Conservation (phyloP, 2,113 vertebrate genomes). For the Columba janthina region DNA sequence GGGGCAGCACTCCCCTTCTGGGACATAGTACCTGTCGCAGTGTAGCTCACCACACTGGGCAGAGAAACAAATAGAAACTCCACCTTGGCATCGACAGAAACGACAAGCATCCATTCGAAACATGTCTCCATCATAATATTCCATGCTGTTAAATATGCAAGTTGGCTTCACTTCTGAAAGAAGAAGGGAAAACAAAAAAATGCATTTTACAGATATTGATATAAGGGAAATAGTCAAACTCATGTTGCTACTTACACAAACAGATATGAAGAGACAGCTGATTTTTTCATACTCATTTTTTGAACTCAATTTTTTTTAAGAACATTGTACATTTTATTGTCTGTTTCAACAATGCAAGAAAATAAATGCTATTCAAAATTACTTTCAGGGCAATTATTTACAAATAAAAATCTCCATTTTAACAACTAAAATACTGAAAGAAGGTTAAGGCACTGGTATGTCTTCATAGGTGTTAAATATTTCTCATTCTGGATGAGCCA, state of each 20-base stretch:
- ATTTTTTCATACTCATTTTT: background rate
- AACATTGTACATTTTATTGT: background rate
- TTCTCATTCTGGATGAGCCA: background rate
- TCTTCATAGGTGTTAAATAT: background rate
- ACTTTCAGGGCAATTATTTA: background rate
- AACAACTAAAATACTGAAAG: background rate
- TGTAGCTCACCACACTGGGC: conserved; percentile 87
- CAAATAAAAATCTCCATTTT: background rate
- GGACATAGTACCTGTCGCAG: conserved; percentile 87
- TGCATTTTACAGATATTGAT: background rate
- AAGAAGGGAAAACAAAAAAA: background rate
- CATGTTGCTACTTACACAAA: background rate
- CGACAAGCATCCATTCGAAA: conserved; percentile 90
- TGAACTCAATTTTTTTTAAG: background rate
- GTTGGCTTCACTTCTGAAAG: conserved; percentile 85
- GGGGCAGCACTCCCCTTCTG: conserved; percentile 89
- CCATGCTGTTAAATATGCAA: conserved; percentile 85
- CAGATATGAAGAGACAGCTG: background rate
- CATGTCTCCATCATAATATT: conserved; percentile 87
- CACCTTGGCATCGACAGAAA: conserved; percentile 88
- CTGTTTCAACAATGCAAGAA: background rate
- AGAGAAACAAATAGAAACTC: conserved; percentile 87
- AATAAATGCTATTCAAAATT: background rate
- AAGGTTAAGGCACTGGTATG: background rate
- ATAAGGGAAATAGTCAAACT: background rate